These are phyloP conservation scores for Tetraodon nigroviridis DNA, from an alignment of 2,113 vertebrate species.

Conservation along the genomic window DNA sequence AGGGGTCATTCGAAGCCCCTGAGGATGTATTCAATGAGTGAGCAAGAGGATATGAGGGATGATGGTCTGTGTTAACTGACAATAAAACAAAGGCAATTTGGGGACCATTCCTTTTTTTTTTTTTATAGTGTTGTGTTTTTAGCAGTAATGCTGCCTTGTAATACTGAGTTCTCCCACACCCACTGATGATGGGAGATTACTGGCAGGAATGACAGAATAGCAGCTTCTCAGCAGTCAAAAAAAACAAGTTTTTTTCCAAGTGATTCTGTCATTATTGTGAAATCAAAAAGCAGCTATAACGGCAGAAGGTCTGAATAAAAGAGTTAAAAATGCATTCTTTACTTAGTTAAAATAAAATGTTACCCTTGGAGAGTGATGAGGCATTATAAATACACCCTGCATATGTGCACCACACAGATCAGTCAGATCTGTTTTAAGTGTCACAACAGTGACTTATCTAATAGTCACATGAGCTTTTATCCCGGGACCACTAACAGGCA, in stretches of 20 bases:
- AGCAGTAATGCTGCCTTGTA: conserved; percentile 1
- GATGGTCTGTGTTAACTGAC: conserved; percentile 26
- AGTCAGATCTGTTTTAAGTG: background rate
- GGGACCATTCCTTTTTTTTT: conserved; percentile 11
- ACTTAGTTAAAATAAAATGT: background rate
- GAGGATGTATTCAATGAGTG: conserved; percentile 6
- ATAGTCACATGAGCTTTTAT: conserved; percentile 10
- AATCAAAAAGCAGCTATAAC: too few relatives aligned
- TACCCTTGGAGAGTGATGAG: background rate
- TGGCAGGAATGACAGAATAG: conserved; percentile 1
- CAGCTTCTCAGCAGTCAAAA: background rate
- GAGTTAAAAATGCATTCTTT: too few relatives aligned
- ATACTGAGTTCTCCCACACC: conserved; percentile 7
- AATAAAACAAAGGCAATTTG: conserved; percentile 28
- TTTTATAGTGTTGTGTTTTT: conserved; percentile 24
- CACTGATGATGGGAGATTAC: background rate
- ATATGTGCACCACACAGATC: background rate
- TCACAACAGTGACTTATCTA: conserved; percentile 20
- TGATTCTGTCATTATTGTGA: too few relatives aligned
- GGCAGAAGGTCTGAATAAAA: background rate
- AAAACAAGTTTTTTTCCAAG: too few relatives aligned
- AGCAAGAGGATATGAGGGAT: conserved; percentile 39
- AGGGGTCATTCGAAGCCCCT: conserved; percentile 26
- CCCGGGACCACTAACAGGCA: conserved; percentile 10
- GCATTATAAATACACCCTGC: background rate